Evolutionary conservation across 2,888 invertebrate genomes (phyloP).

Genomic region (Anthophora plumipes): DNA sequence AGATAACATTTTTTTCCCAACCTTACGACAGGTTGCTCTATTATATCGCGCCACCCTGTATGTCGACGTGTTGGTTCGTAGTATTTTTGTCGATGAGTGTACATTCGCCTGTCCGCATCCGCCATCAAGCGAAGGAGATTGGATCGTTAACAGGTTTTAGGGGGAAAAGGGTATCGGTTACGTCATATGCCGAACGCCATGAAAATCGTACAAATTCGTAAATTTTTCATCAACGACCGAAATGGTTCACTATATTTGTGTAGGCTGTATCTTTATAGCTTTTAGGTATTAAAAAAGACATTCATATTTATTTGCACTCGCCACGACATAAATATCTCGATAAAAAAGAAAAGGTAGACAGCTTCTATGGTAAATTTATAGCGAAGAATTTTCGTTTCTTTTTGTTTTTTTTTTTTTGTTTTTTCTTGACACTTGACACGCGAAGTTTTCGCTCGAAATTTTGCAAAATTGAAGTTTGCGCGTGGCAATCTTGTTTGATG

Average conservation of each 20-base stretch:
- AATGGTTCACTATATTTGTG: not conserved
- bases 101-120: constrained; percentile 46
- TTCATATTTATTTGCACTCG: not conserved
- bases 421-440: not conserved
- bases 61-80: constrained; percentile 34
- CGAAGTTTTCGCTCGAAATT: not conserved
- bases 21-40: not conserved
- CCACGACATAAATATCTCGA: not conserved
- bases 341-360: too few species aligned
- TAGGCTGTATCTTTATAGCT: not conserved
- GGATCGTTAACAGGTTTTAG: constrained; percentile 61
- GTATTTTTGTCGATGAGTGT: constrained; percentile 65
- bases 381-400: not conserved
- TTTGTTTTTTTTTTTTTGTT: not conserved
- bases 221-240: not conserved
- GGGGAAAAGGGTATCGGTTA: constrained; percentile 36
- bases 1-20: not conserved
- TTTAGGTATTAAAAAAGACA: not conserved
- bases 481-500: not conserved
- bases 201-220: constrained; percentile 7
- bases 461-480: not conserved
- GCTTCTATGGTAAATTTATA: too few species aligned
- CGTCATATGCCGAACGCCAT: constrained; percentile 27
- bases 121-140: constrained; percentile 35
- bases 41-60: constrained; percentile 6